A percentile compares a stretch with the other conserved stretches of the same genome.
These are phyloP conservation scores for Forpus xanthops DNA, from an alignment of 2,797 vertebrate genomes.

Conservation along the genomic window DNA sequence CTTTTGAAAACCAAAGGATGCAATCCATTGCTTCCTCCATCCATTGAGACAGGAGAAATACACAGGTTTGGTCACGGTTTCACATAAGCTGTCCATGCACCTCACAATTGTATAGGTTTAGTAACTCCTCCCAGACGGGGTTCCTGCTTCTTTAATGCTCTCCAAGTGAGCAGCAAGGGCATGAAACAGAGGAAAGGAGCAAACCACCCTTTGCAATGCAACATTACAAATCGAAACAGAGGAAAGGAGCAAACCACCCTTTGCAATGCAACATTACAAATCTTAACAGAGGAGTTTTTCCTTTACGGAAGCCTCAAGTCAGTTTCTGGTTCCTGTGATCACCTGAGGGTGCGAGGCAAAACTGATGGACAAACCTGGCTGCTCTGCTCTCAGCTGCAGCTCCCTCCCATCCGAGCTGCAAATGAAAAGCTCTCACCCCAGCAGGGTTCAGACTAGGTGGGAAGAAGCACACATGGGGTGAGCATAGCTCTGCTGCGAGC, in stretches of 20 bases:
- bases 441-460: fast-evolving
- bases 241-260: neutral
- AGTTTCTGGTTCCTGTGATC: fast-evolving
- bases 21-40: neutral
- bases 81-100: neutral
- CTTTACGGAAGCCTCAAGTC: neutral
- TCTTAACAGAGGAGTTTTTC: neutral
- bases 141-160: neutral
- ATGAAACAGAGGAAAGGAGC: fast-evolving
- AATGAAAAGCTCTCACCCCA: neutral
- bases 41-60: neutral
- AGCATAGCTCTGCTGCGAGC: fast-evolving
- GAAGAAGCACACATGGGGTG: fast-evolving
- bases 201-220: neutral
- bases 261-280: neutral
- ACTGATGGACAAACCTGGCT: neutral
- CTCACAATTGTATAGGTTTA: neutral
- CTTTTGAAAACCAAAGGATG: neutral
- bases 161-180: neutral
- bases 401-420: neutral
- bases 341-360: neutral
- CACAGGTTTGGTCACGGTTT: neutral
- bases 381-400: neutral
- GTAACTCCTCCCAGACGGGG: neutral
- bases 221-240: fast-evolving